phyloP scores from a whole-genome alignment of 2,888 invertebrate species.

The Altica lythri region DNA sequence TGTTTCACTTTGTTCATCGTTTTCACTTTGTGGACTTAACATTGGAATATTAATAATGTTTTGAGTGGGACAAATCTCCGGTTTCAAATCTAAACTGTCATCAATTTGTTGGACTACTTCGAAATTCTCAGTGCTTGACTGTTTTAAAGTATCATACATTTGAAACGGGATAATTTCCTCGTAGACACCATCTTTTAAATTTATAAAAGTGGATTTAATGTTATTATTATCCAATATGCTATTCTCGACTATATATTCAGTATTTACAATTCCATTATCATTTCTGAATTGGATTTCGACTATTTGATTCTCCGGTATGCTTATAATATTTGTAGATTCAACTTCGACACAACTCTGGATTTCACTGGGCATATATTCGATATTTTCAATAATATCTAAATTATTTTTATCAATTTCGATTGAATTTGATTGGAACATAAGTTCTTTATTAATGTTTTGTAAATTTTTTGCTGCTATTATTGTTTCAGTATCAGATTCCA shows the following conservation, averaged over 20 bases:
- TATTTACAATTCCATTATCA: slow-evolving; percentile 50
- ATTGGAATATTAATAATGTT: slow-evolving; percentile 23
- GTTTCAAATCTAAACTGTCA: too few species aligned
- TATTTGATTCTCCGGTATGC: slow-evolving; percentile 49
- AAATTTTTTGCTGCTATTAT: slow-evolving; percentile 42
- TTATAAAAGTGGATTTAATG: slow-evolving; percentile 42
- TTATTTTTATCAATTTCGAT: slow-evolving; percentile 19
- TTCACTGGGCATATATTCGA: slow-evolving; percentile 42
- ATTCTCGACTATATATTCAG: slow-evolving; percentile 53
- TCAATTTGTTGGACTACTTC: slow-evolving; percentile 34
- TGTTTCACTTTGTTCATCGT: slow-evolving; percentile 59
- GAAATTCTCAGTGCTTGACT: slow-evolving; percentile 36
- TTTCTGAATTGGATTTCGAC: slow-evolving; percentile 54
- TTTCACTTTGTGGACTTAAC: slow-evolving; percentile 52
- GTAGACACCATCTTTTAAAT: slow-evolving; percentile 44
- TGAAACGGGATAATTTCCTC: slow-evolving; percentile 45
- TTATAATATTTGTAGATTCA: slow-evolving; percentile 48
- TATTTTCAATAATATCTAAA: slow-evolving; percentile 25
- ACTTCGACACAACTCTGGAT: slow-evolving; percentile 50
- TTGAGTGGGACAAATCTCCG: slow-evolving; percentile 9
- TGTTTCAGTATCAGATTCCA: slow-evolving; percentile 39
- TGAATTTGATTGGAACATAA: slow-evolving; percentile 19
- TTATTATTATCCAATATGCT: slow-evolving; percentile 33
- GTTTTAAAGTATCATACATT: slow-evolving; percentile 36
- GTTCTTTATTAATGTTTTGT: slow-evolving; percentile 40